Conservation (phyloP, 2,797 vertebrate genomes). For the Hypotaenidia okinawae region DNA sequence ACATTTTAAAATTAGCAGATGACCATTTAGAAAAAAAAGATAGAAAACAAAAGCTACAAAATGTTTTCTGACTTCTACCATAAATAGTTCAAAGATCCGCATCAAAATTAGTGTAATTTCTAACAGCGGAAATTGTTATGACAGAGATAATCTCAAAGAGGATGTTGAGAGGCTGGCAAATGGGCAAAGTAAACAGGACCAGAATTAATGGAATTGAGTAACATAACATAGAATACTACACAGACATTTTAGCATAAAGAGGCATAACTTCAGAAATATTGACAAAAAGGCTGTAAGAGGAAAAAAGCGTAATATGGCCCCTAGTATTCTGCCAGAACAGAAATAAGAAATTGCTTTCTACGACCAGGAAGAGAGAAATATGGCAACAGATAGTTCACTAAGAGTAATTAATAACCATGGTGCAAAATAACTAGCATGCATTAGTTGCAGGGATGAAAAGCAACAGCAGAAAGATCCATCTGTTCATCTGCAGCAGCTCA, state of each 20-base stretch:
- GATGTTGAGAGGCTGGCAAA: conserved; percentile 16
- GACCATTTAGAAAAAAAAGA: not conserved
- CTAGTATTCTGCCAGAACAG: not conserved
- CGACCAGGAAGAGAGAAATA: not conserved
- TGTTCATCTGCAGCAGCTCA: not conserved
- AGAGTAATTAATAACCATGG: not conserved
- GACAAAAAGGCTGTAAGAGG: not conserved
- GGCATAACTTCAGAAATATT: not conserved
- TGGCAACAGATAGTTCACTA: not conserved
- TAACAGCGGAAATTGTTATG: conserved; percentile 1
- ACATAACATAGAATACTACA: not conserved
- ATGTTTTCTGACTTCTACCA: not conserved
- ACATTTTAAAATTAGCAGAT: not conserved
- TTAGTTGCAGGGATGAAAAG: not conserved
- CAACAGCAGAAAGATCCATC: too few species aligned
- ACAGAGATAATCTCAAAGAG: not conserved
- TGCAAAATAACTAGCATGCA: not conserved
- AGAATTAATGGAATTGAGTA: not conserved
- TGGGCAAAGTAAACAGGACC: not conserved
- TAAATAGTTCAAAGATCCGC: conserved; percentile 20
- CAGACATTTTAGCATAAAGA: not conserved
- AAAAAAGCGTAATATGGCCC: not conserved
- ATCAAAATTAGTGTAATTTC: not conserved
- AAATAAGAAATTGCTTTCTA: not conserved
- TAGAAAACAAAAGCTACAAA: not conserved